Evolutionary conservation across 1,140 invertebrate genomes (phyloP).

Genomic region (Mylabris phalerata): DNA sequence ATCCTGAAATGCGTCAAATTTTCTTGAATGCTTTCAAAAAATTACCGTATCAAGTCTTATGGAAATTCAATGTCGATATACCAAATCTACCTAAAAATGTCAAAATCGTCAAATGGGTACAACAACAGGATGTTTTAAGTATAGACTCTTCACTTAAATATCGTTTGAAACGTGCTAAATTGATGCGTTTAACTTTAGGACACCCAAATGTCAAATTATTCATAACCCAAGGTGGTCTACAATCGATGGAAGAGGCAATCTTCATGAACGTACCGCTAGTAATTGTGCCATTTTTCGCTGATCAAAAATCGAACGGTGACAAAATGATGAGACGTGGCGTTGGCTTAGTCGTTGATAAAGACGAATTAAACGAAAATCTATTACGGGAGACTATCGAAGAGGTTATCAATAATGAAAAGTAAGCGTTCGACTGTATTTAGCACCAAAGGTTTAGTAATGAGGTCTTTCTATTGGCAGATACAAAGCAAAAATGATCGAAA

Average conservation of each 20-base stretch:
- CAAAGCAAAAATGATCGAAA: too few species aligned
- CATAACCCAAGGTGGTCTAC: constrained; percentile 46
- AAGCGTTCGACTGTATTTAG: too few species aligned
- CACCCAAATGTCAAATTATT: constrained; percentile 43
- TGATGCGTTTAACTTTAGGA: constrained; percentile 17
- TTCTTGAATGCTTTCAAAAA: constrained; percentile 35
- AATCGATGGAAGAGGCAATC: constrained; percentile 45
- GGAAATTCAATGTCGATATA: constrained; percentile 42
- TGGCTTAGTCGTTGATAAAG: constrained; percentile 17
- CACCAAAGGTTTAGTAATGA: too few species aligned
- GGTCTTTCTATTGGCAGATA: too few species aligned
- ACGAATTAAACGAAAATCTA: constrained; percentile 13
- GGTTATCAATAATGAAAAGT: too few species aligned
- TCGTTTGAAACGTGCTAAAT: neutral
- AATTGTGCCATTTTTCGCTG: constrained; percentile 37
- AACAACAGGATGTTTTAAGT: constrained; percentile 48
- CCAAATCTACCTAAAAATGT: constrained; percentile 40
- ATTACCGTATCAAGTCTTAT: constrained; percentile 41
- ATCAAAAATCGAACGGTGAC: constrained; percentile 32
- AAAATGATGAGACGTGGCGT: constrained; percentile 24
- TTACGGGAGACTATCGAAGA: constrained; percentile 22
- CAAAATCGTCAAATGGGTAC: constrained; percentile 44
- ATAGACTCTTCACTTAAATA: constrained; percentile 14
- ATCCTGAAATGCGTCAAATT: constrained; percentile 13
- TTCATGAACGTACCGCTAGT: constrained; percentile 19